These are phyloP conservation scores for Whitmania pigra DNA, from an alignment of 1,140 invertebrate genomes.

Conservation along the genomic window DNA sequence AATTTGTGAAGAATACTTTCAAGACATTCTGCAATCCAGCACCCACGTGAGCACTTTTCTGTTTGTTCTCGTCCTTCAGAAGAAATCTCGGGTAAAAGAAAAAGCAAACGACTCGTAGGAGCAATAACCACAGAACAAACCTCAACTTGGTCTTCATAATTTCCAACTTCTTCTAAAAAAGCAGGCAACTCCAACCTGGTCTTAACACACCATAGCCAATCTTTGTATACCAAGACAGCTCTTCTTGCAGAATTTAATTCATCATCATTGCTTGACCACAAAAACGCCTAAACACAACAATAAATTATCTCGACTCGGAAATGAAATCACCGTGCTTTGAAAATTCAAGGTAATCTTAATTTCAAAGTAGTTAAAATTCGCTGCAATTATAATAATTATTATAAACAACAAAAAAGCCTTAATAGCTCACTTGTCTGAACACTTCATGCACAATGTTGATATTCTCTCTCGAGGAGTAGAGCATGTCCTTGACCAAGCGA, in stretches of 20 bases:
- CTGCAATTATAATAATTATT: too few species aligned
- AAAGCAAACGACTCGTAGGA: neutral
- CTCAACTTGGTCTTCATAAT: neutral
- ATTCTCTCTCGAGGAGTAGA: constrained; percentile 76
- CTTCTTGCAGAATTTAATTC: too few species aligned
- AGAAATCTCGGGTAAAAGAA: neutral
- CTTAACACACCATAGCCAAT: too few species aligned
- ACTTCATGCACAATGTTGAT: constrained; percentile 89
- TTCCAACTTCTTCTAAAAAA: too few species aligned
- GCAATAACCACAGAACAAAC: neutral
- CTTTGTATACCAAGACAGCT: too few species aligned
- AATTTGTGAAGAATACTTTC: constrained; percentile 86
- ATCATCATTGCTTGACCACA: too few species aligned
- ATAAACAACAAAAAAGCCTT: too few species aligned
- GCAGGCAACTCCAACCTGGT: too few species aligned
- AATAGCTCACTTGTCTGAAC: constrained; percentile 57
- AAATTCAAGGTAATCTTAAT: neutral
- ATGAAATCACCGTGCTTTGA: too few species aligned
- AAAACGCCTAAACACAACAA: too few species aligned
- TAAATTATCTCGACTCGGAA: too few species aligned
- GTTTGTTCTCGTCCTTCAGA: constrained; percentile 22
- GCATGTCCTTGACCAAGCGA: constrained; percentile 63
- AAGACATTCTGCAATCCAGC: constrained; percentile 63
- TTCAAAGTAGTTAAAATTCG: neutral
- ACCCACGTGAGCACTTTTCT: constrained; percentile 31